phyloP scores from a whole-genome alignment of 2,797 vertebrate genomes.

The Philypnodon macrostomus region DNA sequence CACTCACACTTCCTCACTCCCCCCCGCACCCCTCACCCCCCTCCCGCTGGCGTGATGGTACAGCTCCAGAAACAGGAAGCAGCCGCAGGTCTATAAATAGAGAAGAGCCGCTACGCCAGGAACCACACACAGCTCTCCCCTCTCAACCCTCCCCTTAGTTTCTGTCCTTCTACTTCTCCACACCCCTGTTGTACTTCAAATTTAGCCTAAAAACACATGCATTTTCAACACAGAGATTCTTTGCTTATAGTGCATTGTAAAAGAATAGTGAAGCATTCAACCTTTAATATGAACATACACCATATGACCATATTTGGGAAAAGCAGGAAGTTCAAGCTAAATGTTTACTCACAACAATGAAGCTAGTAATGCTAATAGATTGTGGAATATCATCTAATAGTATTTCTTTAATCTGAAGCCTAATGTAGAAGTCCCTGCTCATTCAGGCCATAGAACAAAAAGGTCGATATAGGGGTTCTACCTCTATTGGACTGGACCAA shows the following conservation, averaged over 20 bases:
- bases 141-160: slow-evolving; percentile 32
- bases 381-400: no score
- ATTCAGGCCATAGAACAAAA: no score
- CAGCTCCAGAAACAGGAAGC: slow-evolving; percentile 81
- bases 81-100: slow-evolving; percentile 79
- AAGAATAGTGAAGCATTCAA: no score
- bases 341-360: not conserved
- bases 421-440: no score
- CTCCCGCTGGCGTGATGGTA: slow-evolving; percentile 61
- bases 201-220: slow-evolving; percentile 39
- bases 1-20: slow-evolving; percentile 66
- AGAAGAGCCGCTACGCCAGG: slow-evolving; percentile 66
- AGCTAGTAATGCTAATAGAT: no score
- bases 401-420: no score
- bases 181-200: slow-evolving; percentile 38
- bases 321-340: not conserved
- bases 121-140: slow-evolving; percentile 55
- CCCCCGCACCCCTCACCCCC: slow-evolving; percentile 29
- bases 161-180: slow-evolving; percentile 22
- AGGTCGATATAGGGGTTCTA: no score
- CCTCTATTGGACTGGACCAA: no score
- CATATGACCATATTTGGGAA: slow-evolving; percentile 4
- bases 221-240: not conserved
- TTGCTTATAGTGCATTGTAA: no score
- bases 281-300: no score